These are phyloP conservation scores for Ophthalmolycus amberensis DNA, from an alignment of 2,113 vertebrate genomes.

Conservation along the genomic window DNA sequence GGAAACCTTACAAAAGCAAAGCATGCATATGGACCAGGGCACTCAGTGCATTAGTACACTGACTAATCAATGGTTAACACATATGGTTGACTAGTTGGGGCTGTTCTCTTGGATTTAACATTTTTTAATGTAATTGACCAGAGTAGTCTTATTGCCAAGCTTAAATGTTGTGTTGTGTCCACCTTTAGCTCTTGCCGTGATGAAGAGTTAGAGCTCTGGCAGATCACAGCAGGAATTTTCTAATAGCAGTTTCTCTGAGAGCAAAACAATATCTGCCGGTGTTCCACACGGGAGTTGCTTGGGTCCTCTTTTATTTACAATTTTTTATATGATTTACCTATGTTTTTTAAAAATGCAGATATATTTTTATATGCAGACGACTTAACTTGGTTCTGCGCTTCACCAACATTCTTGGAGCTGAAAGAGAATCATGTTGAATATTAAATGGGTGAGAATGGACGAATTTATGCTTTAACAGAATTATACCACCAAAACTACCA, in stretches of 20 bases:
- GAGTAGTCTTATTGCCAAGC: not conserved
- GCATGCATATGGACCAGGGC: too few species aligned
- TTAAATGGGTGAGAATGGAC: not conserved
- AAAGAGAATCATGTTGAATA: not conserved
- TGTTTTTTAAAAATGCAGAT: not conserved
- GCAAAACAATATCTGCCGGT: not conserved
- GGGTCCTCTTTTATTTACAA: not conserved
- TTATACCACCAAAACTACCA: too few species aligned
- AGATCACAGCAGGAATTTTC: not conserved
- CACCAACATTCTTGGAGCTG: not conserved
- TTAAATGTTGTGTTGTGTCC: not conserved
- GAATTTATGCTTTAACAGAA: not conserved
- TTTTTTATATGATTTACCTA: not conserved
- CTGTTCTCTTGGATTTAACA: not conserved
- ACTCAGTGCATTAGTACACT: not conserved
- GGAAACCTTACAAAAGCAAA: too few species aligned
- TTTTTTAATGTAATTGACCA: not conserved
- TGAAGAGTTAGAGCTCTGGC: not conserved
- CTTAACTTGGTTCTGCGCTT: not conserved
- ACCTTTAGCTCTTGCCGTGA: not conserved
- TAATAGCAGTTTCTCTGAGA: not conserved
- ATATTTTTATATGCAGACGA: not conserved
- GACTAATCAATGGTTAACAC: not conserved
- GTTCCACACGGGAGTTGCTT: not conserved
- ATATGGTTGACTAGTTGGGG: not conserved